Evolutionary conservation across 2,888 invertebrate species (phyloP).

Genomic region (Salticus scenicus): DNA sequence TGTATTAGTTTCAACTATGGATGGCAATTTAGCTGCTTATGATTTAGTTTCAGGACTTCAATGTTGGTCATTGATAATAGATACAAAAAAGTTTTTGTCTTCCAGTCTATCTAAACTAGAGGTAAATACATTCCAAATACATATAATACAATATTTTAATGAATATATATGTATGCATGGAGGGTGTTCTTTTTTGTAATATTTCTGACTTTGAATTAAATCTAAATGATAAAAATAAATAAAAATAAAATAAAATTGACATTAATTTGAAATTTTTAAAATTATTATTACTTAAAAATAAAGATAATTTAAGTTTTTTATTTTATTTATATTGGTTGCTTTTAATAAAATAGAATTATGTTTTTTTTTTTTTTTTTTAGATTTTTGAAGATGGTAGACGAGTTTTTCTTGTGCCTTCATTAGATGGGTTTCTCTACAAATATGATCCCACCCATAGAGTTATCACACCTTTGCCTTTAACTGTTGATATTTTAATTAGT

Average conservation of each 20-base stretch:
- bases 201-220: too few species aligned
- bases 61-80: not conserved
- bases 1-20: not conserved
- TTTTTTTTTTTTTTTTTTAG: slow-evolving; percentile 76
- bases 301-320: too few species aligned
- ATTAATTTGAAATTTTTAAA: too few species aligned
- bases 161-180: too few species aligned
- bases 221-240: too few species aligned
- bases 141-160: too few species aligned
- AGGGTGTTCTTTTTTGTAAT: too few species aligned
- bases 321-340: too few species aligned
- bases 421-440: slow-evolving; percentile 85
- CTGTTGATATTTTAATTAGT: slow-evolving; percentile 88
- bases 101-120: not conserved
- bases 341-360: too few species aligned
- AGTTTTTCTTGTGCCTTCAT: slow-evolving; percentile 92
- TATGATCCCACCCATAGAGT: slow-evolving; percentile 93
- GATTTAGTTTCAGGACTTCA: not conserved
- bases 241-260: too few species aligned
- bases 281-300: too few species aligned
- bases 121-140: too few species aligned
- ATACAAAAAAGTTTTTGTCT: not conserved
- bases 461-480: slow-evolving; percentile 90
- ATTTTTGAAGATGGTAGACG: slow-evolving; percentile 88
- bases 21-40: not conserved